Conservation (phyloP, 1,140 invertebrate species). For the Meteorus sp. region DNA sequence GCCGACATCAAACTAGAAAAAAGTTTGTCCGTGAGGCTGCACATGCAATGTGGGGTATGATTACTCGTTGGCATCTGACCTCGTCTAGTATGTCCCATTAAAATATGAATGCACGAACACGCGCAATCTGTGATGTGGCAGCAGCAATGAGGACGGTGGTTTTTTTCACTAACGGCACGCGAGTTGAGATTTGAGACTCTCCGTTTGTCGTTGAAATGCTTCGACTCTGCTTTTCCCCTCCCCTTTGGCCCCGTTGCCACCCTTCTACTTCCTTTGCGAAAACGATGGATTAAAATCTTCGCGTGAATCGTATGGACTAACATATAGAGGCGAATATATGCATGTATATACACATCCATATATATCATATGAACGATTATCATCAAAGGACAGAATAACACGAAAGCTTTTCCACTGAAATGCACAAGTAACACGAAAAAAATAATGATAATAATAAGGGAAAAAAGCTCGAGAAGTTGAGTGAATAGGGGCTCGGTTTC, state of each 20-base stretch:
- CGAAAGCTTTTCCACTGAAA: constrained; percentile 7
- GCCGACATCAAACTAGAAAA: not conserved
- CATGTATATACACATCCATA: too few relatives aligned
- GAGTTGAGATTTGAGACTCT: constrained; percentile 29
- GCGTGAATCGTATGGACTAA: constrained; percentile 18
- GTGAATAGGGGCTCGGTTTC: too few relatives aligned
- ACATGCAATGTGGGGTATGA: constrained; percentile 45
- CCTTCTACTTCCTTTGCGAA: not conserved
- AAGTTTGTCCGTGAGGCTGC: not conserved
- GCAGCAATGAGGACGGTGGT: not conserved
- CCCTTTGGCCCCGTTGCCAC: too few relatives aligned
- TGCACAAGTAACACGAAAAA: not conserved
- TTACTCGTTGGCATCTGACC: constrained; percentile 55
- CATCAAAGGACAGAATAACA: constrained; percentile 19
- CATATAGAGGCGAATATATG: too few relatives aligned
- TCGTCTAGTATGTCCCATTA: constrained; percentile 53
- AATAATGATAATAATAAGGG: not conserved
- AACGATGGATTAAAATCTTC: constrained; percentile 17
- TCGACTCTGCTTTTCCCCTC: constrained; percentile 11
- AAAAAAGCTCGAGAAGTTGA: too few relatives aligned
- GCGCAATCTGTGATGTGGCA: constrained; percentile 25
- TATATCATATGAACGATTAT: constrained; percentile 16
- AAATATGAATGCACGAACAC: constrained; percentile 52
- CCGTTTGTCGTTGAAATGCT: constrained; percentile 21
- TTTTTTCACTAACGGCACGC: constrained; percentile 38